Percentiles rank a stretch among this genome's conserved stretches.
phyloP scores from a whole-genome alignment of 2,888 invertebrate species.

The Diarsia brunnea region DNA sequence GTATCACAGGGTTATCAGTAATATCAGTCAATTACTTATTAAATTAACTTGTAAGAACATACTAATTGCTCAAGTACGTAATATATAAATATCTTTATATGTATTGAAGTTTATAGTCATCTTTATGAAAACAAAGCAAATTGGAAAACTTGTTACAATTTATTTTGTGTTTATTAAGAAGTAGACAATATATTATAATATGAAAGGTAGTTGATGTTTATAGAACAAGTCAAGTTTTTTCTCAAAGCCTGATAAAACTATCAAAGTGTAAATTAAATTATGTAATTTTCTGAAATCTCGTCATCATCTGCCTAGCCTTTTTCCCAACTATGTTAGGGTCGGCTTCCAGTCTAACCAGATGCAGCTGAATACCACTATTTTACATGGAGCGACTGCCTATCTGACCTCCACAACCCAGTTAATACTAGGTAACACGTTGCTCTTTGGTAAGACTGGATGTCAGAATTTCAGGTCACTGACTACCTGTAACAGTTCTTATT shows the following conservation, averaged over 20 bases:
- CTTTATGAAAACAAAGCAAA: neutral
- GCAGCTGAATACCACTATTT: too few species aligned
- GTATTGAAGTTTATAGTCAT: neutral
- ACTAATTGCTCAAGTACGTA: neutral
- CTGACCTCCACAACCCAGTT: too few species aligned
- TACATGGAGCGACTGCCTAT: too few species aligned
- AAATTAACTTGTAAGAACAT: neutral
- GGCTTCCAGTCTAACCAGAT: too few species aligned
- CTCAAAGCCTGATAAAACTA: neutral
- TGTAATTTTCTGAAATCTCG: too few species aligned
- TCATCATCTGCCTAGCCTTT: too few species aligned
- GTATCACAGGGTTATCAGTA: conserved; percentile 30
- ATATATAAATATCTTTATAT: neutral
- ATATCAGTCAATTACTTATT: neutral
- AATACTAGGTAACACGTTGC: too few species aligned
- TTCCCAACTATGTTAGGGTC: too few species aligned
- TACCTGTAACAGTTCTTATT: too few species aligned
- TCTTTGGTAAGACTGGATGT: too few species aligned
- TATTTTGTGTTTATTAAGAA: neutral
- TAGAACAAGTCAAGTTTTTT: neutral
- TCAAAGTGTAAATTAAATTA: neutral
- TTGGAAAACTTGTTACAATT: neutral
- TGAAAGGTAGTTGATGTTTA: neutral
- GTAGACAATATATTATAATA: neutral
- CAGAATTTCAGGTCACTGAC: too few species aligned